Evolutionary conservation across 2,797 vertebrate species (phyloP).

Genomic region (Mergus octosetaceus): DNA sequence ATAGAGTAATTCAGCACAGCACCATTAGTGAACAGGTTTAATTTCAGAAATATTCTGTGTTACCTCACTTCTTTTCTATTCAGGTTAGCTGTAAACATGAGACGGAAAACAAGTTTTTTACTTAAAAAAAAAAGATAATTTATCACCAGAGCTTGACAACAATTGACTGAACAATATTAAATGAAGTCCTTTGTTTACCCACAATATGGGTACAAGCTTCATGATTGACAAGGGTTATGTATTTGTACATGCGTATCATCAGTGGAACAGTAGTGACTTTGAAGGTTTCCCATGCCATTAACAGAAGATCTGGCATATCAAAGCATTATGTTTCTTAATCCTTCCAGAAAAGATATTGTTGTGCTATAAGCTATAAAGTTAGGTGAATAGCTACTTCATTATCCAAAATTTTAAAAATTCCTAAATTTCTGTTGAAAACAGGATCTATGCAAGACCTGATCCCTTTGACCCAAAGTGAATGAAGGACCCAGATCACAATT

Average conservation of each 20-base stretch:
- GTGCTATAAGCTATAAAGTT: background rate
- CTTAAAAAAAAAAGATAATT: background rate
- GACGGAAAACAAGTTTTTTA: background rate
- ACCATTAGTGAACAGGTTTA: background rate
- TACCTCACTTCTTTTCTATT: background rate
- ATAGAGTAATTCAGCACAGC: background rate
- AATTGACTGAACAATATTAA: background rate
- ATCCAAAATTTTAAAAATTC: background rate
- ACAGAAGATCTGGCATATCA: background rate
- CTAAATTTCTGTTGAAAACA: background rate
- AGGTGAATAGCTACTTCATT: background rate
- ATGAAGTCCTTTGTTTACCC: background rate
- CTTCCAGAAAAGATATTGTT: background rate
- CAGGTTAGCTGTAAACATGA: background rate
- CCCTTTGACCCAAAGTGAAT: background rate
- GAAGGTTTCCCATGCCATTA: background rate
- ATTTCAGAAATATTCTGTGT: background rate
- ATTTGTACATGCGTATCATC: background rate
- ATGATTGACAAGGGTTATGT: background rate
- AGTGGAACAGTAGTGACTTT: background rate
- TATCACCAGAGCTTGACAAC: background rate
- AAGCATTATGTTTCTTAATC: rapidly evolving
- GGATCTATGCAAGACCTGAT: background rate
- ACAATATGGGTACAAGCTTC: background rate
- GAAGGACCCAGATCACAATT: background rate